A percentile compares a stretch with the other conserved stretches of the same genome.
Evolutionary conservation across 2,888 invertebrate species (phyloP).

Genomic region (Unio delphinus): DNA sequence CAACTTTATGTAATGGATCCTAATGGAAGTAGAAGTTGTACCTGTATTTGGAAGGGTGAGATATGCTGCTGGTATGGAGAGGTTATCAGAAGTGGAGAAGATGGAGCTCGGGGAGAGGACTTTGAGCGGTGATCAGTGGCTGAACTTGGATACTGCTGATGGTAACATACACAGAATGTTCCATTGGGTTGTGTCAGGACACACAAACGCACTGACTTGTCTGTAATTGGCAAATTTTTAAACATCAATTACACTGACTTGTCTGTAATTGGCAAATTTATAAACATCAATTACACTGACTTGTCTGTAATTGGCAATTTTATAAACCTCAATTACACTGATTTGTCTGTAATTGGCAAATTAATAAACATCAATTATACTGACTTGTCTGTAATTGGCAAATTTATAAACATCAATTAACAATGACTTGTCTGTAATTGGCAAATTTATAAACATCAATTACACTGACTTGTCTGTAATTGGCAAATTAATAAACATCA

Average conservation of each 20-base stretch:
- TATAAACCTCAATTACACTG: too few species aligned
- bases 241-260: too few species aligned
- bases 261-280: too few species aligned
- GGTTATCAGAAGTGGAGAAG: constrained; percentile 25
- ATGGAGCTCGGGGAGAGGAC: constrained; percentile 30
- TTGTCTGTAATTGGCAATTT: too few species aligned
- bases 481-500: background rate
- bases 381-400: too few species aligned
- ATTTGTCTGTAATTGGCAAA: too few species aligned
- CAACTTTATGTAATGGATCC: too few species aligned
- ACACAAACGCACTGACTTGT: constrained; percentile 50
- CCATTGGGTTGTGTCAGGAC: constrained; percentile 62
- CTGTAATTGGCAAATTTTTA: constrained; percentile 28
- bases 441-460: too few species aligned
- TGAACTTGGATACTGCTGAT: constrained; percentile 35
- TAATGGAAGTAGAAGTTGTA: too few species aligned
- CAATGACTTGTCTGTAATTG: constrained; percentile 48
- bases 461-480: constrained; percentile 47
- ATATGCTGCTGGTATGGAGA: constrained; percentile 20
- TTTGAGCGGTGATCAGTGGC: constrained; percentile 14
- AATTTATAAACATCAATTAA: too few species aligned
- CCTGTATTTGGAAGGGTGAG: constrained; percentile 1
- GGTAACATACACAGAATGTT: constrained; percentile 64
- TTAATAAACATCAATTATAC: too few species aligned
- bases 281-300: too few species aligned